Conservation (phyloP, 2,888 invertebrate species). For the Hyles lineata region DNA sequence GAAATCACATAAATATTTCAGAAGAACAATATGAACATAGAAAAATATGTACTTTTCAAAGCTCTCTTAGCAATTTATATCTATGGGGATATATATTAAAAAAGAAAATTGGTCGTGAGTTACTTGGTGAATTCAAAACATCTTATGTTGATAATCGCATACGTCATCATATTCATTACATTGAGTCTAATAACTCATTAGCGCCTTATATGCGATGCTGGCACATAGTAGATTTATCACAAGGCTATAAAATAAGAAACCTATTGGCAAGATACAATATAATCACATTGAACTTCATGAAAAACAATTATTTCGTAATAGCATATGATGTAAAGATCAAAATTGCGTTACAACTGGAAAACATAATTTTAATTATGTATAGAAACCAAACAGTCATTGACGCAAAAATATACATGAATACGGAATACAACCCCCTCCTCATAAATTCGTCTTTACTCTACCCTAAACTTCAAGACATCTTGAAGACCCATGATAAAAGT, state of each 20-base stretch:
- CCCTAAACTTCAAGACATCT: background rate
- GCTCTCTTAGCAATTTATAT: background rate
- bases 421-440: background rate
- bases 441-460: background rate
- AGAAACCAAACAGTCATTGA: background rate
- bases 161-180: background rate
- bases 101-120: background rate
- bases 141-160: background rate
- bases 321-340: conserved; percentile 42
- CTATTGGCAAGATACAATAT: conserved; percentile 47
- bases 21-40: background rate
- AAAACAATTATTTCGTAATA: conserved; percentile 52
- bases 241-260: conserved; percentile 49
- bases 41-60: background rate
- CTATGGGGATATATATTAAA: background rate
- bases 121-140: background rate
- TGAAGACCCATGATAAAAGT: no score
- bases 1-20: background rate
- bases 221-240: conserved; percentile 49
- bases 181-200: conserved; percentile 30
- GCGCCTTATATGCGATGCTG: conserved; percentile 43
- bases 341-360: conserved; percentile 44
- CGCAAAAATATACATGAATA: background rate
- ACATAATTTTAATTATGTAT: conserved; percentile 36
- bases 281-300: conserved; percentile 46